Evolutionary conservation across 35 echinoderm and acorn worm species (phyloP).

Genomic region (Strongylocentrotus purpuratus): DNA sequence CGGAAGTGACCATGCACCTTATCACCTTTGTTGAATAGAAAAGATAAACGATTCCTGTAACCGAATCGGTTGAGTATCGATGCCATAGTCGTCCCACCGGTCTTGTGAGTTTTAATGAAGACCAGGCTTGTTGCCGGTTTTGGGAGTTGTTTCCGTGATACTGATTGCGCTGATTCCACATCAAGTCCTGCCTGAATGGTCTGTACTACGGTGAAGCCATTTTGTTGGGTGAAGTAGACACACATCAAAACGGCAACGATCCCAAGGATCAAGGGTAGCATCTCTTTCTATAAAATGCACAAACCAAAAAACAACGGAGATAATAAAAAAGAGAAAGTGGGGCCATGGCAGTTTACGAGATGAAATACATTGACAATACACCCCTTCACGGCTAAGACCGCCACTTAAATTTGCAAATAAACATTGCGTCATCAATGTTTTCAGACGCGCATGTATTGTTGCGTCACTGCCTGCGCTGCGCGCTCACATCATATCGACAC

Average conservation of each 20-base stretch:
- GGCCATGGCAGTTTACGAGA: no score
- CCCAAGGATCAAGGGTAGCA: neutral
- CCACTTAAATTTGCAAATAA: no score
- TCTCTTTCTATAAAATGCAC: neutral
- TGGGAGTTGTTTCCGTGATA: neutral
- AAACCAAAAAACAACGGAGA: neutral
- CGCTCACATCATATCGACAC: no score
- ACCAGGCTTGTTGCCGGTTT: slow-evolving; percentile 50
- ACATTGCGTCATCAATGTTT: no score
- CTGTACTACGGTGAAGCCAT: neutral
- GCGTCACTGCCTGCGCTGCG: no score
- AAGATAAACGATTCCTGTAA: slow-evolving; percentile 52
- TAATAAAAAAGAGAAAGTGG: neutral
- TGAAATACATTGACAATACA: no score
- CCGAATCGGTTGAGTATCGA: slow-evolving; percentile 70
- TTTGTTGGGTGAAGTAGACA: neutral
- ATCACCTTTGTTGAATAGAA: slow-evolving; percentile 45
- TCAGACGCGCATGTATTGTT: no score
- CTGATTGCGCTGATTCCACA: slow-evolving; percentile 19
- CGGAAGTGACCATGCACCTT: slow-evolving; percentile 54
- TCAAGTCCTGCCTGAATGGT: neutral
- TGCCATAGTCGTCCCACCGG: slow-evolving; percentile 68
- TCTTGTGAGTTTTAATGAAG: slow-evolving; percentile 80
- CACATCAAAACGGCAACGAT: slow-evolving; percentile 26
- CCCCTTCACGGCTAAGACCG: no score